These are phyloP conservation scores for Drosophila maculinotata DNA, from an alignment of 2,888 invertebrate species.

Conservation along the genomic window DNA sequence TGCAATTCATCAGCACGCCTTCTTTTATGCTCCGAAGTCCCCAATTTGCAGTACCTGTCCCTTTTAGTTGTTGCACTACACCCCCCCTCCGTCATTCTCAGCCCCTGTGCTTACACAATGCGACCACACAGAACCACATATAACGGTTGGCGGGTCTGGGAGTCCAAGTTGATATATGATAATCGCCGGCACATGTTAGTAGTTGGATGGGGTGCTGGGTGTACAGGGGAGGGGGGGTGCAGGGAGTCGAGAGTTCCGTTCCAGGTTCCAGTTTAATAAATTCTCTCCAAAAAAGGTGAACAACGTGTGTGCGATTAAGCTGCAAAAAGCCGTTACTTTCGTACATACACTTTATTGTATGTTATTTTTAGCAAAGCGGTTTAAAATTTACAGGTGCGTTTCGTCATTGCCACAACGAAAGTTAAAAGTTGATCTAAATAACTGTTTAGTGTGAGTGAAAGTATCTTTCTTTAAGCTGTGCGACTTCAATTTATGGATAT, in stretches of 20 bases:
- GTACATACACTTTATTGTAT: constrained; percentile 8
- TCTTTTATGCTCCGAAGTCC: constrained; percentile 3
- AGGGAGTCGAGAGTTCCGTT: background rate
- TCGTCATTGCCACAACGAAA: constrained; percentile 18
- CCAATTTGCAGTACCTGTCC: constrained; percentile 27
- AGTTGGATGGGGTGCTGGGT: background rate
- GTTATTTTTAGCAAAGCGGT: constrained; percentile 33
- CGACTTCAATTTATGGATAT: too few species aligned
- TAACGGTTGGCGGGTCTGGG: constrained; percentile 21
- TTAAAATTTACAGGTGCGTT: constrained; percentile 33
- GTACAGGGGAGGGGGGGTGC: background rate
- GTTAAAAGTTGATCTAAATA: constrained; percentile 7
- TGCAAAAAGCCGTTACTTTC: constrained; percentile 37
- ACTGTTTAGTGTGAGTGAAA: constrained; percentile 4
- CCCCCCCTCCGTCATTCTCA: background rate
- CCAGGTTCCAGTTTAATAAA: constrained; percentile 55
- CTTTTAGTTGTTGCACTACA: background rate
- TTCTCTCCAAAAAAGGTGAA: constrained; percentile 37
- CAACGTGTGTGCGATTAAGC: constrained; percentile 31
- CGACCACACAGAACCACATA: constrained; percentile 6
- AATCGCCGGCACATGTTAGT: constrained; percentile 56
- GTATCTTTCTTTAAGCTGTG: background rate
- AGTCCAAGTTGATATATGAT: constrained; percentile 63
- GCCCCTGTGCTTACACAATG: constrained; percentile 22
- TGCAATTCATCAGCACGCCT: constrained; percentile 51